Conservation (phyloP, 2,113 vertebrate genomes). For the Hyaena hyaena region DNA sequence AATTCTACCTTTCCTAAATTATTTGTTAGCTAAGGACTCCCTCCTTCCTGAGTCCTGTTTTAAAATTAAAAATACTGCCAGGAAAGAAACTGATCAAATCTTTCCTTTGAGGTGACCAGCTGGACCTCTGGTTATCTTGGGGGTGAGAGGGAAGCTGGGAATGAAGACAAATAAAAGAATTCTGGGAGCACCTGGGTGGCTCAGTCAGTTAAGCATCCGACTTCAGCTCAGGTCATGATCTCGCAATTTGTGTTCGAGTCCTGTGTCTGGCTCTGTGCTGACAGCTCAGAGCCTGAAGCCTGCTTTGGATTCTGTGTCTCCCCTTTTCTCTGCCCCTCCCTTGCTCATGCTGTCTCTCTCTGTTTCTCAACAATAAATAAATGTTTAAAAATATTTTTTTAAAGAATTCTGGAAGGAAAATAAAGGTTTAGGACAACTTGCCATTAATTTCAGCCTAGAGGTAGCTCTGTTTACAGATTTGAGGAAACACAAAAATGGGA, state of each 20-base stretch:
- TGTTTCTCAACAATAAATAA: too few relatives aligned
- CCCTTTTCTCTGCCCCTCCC: too few relatives aligned
- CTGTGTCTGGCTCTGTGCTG: too few relatives aligned
- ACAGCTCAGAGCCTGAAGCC: too few relatives aligned
- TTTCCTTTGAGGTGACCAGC: not conserved
- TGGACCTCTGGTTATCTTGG: not conserved
- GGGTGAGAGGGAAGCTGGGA: accelerated
- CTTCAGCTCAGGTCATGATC: too few relatives aligned
- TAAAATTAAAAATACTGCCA: slow-evolving; percentile 36
- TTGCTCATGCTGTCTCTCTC: too few relatives aligned
- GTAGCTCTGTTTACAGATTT: not conserved
- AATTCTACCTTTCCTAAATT: not conserved
- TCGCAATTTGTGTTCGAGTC: too few relatives aligned
- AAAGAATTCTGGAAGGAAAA: not conserved
- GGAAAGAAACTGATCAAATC: not conserved
- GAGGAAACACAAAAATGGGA: not conserved
- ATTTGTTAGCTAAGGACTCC: not conserved
- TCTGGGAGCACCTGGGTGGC: not conserved
- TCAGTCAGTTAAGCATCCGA: too few relatives aligned
- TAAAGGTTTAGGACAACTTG: not conserved
- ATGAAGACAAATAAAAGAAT: not conserved
- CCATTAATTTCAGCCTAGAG: not conserved
- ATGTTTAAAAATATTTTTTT: too few relatives aligned
- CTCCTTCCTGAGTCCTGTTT: not conserved
- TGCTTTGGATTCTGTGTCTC: too few relatives aligned